These are phyloP conservation scores for Germaria angustata DNA, from an alignment of 2,888 invertebrate genomes.

Conservation along the genomic window DNA sequence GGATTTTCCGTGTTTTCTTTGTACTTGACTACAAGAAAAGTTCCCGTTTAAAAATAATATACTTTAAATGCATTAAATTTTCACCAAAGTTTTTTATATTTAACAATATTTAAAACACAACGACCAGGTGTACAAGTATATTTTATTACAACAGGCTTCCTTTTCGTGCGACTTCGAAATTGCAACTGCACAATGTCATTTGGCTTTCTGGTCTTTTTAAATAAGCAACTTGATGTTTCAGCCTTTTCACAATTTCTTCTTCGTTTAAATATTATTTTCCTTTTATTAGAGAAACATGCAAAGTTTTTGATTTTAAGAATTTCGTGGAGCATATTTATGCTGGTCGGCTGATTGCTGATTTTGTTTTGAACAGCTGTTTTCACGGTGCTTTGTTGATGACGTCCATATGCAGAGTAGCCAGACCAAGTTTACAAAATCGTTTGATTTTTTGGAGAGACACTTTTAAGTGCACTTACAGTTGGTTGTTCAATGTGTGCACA, in stretches of 20 bases:
- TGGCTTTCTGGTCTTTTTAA: conserved; percentile 34
- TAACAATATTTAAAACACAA: neutral
- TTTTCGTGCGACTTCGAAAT: neutral
- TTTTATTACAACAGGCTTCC: neutral
- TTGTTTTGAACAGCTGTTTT: conserved; percentile 40
- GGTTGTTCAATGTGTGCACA: no score
- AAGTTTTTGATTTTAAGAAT: conserved; percentile 23
- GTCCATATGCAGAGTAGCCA: neutral
- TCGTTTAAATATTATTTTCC: conserved; percentile 4
- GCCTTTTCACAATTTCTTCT: conserved; percentile 2
- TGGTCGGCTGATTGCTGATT: neutral
- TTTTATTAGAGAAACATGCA: conserved; percentile 36
- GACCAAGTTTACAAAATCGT: neutral
- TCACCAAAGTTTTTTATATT: neutral
- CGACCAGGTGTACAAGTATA: neutral
- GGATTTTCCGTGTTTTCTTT: neutral
- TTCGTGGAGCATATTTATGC: conserved; percentile 4
- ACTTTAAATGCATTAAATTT: neutral
- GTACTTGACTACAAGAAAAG: neutral
- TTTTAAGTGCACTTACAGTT: no score
- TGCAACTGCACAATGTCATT: conserved; percentile 53
- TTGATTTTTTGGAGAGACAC: no score
- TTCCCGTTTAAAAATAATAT: conserved; percentile 5
- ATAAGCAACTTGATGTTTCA: conserved; percentile 13
- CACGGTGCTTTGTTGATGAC: neutral